These are phyloP conservation scores for Chymomyza amoena DNA, from an alignment of 2,888 invertebrate genomes.

Conservation along the genomic window DNA sequence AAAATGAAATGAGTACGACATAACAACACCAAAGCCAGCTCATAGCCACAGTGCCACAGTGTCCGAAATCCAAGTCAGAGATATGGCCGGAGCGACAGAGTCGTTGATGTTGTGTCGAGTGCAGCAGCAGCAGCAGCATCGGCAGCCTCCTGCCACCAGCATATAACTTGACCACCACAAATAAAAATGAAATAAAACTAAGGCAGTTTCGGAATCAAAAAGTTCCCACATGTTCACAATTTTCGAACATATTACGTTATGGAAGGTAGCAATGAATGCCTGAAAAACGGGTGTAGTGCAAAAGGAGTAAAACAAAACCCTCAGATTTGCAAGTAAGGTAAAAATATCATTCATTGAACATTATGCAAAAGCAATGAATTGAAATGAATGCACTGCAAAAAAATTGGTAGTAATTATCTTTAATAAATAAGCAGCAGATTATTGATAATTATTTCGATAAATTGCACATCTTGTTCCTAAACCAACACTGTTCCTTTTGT, in stretches of 20 bases:
- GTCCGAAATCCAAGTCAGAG: constrained; percentile 13
- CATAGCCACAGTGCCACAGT: constrained; percentile 15
- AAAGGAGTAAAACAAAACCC: constrained; percentile 39
- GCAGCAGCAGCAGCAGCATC: constrained; percentile 33
- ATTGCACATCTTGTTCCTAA: no score
- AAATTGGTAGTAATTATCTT: background rate
- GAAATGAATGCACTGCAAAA: constrained; percentile 1
- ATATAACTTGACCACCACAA: constrained; percentile 49
- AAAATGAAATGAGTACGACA: constrained; percentile 71
- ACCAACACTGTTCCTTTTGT: no score
- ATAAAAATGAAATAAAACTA: constrained; percentile 34
- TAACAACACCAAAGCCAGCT: constrained; percentile 60
- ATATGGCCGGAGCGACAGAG: constrained; percentile 17
- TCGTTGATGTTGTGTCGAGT: constrained; percentile 53
- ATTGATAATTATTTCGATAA: no score
- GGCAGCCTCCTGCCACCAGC: constrained; percentile 51
- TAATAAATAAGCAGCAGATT: no score
- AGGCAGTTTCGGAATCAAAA: constrained; percentile 30
- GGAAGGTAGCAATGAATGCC: constrained; percentile 16
- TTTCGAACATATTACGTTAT: constrained; percentile 57
- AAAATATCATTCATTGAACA: constrained; percentile 70
- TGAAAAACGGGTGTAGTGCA: constrained; percentile 33
- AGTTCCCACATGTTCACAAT: constrained; percentile 75
- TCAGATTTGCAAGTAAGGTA: constrained; percentile 66
- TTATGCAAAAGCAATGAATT: constrained; percentile 38